A percentile compares a stretch with the other conserved stretches of the same genome.
Conservation (phyloP, 2,888 invertebrate species). For the Sicus ferrugineus region DNA sequence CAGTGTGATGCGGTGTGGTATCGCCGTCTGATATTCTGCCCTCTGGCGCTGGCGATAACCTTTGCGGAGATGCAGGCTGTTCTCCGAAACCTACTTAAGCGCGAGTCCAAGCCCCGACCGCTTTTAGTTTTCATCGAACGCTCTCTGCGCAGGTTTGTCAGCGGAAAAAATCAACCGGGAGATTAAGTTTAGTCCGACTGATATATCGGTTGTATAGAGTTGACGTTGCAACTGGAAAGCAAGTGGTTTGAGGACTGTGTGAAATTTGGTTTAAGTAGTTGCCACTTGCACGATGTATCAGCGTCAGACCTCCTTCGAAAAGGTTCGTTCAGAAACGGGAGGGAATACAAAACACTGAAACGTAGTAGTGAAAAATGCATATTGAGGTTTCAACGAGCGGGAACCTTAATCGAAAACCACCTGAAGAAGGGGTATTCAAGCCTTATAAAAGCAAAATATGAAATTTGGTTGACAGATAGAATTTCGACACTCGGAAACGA, state of each 20-base stretch:
- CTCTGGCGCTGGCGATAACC: conserved; percentile 18
- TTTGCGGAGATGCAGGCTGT: not conserved
- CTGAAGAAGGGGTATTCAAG: too few relatives aligned
- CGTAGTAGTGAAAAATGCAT: too few relatives aligned
- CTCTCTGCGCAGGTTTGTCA: conserved; percentile 38
- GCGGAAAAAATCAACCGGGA: not conserved
- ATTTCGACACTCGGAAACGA: too few relatives aligned
- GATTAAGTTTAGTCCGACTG: too few relatives aligned
- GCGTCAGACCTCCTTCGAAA: conserved; percentile 58
- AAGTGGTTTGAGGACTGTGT: too few relatives aligned
- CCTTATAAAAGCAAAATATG: too few relatives aligned
- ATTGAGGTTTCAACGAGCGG: too few relatives aligned
- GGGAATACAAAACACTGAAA: not conserved
- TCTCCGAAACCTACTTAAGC: conserved; percentile 54
- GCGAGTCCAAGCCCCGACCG: conserved; percentile 31
- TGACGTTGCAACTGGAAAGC: too few relatives aligned
- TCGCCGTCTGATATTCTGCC: conserved; percentile 23
- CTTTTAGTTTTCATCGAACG: conserved; percentile 41
- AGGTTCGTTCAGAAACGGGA: conserved; percentile 49
- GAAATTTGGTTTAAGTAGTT: too few relatives aligned
- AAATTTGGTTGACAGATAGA: too few relatives aligned
- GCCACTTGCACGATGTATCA: conserved; percentile 51
- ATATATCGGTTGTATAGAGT: too few relatives aligned
- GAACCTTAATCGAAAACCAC: too few relatives aligned
- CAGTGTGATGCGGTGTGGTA: not conserved